Base-by-base conservation (phyloP, 1,140 invertebrate genomes). In the Pogonognathellus flavescens region DNA sequence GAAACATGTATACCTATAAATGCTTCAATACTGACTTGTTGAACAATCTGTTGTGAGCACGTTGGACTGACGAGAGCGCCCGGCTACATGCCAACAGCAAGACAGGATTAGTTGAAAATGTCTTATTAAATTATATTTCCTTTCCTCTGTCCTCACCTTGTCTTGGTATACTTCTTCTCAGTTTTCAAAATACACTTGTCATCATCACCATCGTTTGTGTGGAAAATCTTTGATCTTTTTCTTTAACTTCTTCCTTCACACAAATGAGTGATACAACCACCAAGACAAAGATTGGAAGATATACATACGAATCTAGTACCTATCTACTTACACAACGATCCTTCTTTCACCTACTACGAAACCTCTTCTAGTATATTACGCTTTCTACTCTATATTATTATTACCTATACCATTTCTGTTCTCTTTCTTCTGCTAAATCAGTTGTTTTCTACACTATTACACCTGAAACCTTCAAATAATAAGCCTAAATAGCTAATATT, bases 1-100 rank as follows among this genome's bases (percentile, higher is more conserved):
- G 57, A 84, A 80, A 80, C 52, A 52, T 80, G 52, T 81, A 81
- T 82, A 80, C 62, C 66, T 86, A 82, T 87, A 87, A 87, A 87
- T 87, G 86, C 84, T 87, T 87, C 83, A 87, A 87, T 87, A 87
- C 86, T 87, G 86, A 84, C 83, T 86, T 85, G 86, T 87, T 87
- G 80, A 87, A 87, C 59, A 85, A 84, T 82, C 80, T 86, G 80
- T 83, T 72, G 60, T 76, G 80, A 81, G 80, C 80, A 81, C 80
- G 80, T 59, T 81, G 80, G 80, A 81, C 50, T 81, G 50, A 81
- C 80, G 80, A 81, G 80, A 81, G 55, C 80, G 70, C 70, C 70
- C 70, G 41, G 70, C 70, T 76, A 76, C 70, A 76, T 76, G 31
- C 70, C 70, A 76, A 76, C 70, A 76, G 70, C 70, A 76, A 76